Evolutionary conservation across 2,113 vertebrate genomes (phyloP).

Genomic region (Entelurus aequoreus): DNA sequence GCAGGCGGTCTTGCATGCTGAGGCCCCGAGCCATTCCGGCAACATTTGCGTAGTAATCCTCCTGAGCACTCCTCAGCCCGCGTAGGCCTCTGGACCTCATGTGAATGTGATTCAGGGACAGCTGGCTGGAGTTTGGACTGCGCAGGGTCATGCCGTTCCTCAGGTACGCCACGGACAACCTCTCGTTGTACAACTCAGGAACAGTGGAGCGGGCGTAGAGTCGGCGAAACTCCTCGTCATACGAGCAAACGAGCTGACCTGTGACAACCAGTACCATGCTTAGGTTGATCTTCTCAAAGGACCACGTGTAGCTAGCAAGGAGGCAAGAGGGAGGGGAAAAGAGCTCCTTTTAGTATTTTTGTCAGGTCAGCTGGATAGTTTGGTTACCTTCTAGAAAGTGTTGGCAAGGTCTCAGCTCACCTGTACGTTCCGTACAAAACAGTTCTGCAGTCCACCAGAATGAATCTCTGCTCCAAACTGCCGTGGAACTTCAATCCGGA

Average conservation of each 20-base stretch:
- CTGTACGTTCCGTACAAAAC: slow-evolving; percentile 90
- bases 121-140: slow-evolving; percentile 77
- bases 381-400: background rate
- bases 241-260: slow-evolving; percentile 83
- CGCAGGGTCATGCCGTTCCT: slow-evolving; percentile 61
- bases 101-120: slow-evolving; percentile 72
- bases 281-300: slow-evolving; percentile 87
- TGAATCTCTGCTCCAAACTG: slow-evolving; percentile 85
- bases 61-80: slow-evolving; percentile 35
- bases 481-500: slow-evolving; percentile 84
- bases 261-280: slow-evolving; percentile 91
- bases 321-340: background rate
- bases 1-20: slow-evolving; percentile 76
- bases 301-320: slow-evolving; percentile 84
- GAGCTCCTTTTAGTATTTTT: background rate
- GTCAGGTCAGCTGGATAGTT: too few relatives aligned
- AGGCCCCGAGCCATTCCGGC: slow-evolving; percentile 66
- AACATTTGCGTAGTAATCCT: slow-evolving; percentile 61
- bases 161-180: slow-evolving; percentile 12
- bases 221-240: slow-evolving; percentile 88
- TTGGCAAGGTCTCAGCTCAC: slow-evolving; percentile 39
- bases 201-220: slow-evolving; percentile 81
- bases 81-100: slow-evolving; percentile 66
- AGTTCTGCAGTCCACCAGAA: slow-evolving; percentile 84
- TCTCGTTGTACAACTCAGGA: slow-evolving; percentile 61